Conservation (phyloP, 2,797 vertebrate species). For the Lycodopsis pacificus region DNA sequence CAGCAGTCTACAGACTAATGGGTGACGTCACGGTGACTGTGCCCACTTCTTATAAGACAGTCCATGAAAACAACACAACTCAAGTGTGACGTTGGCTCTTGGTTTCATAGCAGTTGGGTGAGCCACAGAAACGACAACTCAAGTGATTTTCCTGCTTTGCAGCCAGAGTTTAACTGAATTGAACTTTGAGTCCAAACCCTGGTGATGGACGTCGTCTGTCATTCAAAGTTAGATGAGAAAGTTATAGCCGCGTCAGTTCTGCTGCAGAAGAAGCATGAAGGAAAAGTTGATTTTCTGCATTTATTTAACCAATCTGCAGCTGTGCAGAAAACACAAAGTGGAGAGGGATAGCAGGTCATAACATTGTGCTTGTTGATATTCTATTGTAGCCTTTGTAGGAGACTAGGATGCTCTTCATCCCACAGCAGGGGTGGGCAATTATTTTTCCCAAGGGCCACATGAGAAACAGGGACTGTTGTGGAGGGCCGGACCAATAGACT, state of each 20-base stretch:
- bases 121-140: not conserved
- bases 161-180: not conserved
- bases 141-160: constrained; percentile 6
- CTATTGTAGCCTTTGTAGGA: not conserved
- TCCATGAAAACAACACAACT: not conserved
- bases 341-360: not conserved
- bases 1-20: too few relatives aligned
- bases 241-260: constrained; percentile 1
- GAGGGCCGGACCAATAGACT: too few relatives aligned
- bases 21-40: too few relatives aligned
- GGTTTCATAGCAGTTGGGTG: not conserved
- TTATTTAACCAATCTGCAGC: not conserved
- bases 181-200: not conserved
- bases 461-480: too few relatives aligned
- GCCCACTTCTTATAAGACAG: too few relatives aligned
- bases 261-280: constrained; percentile 7
- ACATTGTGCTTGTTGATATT: constrained; percentile 7
- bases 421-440: too few relatives aligned
- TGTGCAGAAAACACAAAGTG: constrained; percentile 3
- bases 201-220: not conserved
- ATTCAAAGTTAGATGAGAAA: constrained; percentile 4
- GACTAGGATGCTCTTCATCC: not conserved
- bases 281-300: constrained; percentile 16
- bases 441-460: too few relatives aligned
- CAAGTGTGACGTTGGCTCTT: not conserved